A percentile compares a stretch with the other conserved stretches of the same genome.
Evolutionary conservation across 1,140 invertebrate species (phyloP).

Genomic region (Bemisia tabaci): DNA sequence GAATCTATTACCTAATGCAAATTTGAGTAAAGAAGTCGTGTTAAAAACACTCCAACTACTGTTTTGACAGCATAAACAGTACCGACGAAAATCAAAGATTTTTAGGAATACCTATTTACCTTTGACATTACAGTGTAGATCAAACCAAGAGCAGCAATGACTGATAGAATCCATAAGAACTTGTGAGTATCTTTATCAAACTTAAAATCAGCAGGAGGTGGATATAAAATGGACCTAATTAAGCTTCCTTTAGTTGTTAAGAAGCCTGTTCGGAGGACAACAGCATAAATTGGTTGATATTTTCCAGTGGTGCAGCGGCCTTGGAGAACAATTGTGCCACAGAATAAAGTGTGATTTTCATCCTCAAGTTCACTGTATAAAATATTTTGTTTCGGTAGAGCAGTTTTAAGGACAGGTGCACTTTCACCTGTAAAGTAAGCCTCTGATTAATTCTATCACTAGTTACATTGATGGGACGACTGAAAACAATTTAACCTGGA

Average conservation of each 20-base stretch:
- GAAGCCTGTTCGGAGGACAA: slow-evolving; percentile 68
- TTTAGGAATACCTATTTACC: slow-evolving; percentile 36
- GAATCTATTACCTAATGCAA: too few species aligned
- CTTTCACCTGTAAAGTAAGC: slow-evolving; percentile 32
- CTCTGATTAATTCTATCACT: background rate
- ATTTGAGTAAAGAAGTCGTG: too few species aligned
- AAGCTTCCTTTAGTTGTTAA: slow-evolving; percentile 80
- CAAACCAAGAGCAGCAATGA: slow-evolving; percentile 62
- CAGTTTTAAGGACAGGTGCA: slow-evolving; percentile 84
- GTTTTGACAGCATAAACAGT: too few species aligned
- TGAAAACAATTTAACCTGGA: too few species aligned
- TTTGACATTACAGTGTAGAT: slow-evolving; percentile 73
- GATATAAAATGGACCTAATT: slow-evolving; percentile 86
- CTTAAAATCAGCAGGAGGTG: slow-evolving; percentile 86
- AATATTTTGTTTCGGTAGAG: slow-evolving; percentile 51
- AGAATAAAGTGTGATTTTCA: slow-evolving; percentile 59
- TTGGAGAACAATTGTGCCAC: slow-evolving; percentile 40
- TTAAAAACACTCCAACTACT: too few species aligned
- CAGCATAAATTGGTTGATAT: slow-evolving; percentile 47
- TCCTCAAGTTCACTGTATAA: slow-evolving; percentile 68
- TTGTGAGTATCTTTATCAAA: slow-evolving; percentile 87
- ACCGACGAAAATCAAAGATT: too few species aligned
- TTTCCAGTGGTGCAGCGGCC: slow-evolving; percentile 32
- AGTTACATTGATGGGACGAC: too few species aligned
- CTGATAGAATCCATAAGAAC: slow-evolving; percentile 68